phyloP scores from a whole-genome alignment of 2,113 vertebrate genomes.

The Chaetodon auriga region DNA sequence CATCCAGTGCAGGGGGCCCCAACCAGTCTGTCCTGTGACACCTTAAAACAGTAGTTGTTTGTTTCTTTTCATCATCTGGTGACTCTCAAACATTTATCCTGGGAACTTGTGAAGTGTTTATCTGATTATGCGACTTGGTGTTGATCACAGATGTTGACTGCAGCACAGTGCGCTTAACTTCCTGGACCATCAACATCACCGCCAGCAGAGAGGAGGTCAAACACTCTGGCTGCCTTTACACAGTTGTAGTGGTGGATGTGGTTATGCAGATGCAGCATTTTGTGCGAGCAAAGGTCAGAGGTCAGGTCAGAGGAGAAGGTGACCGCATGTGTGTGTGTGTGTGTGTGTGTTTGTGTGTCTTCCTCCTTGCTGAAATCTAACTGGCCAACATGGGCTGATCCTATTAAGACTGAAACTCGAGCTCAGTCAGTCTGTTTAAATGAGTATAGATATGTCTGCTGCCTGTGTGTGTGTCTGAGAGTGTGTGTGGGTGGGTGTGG shows the following conservation, averaged over 20 bases:
- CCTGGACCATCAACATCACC: background rate
- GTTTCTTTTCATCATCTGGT: background rate
- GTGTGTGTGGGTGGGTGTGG: background rate
- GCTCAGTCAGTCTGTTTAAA: conserved; percentile 60
- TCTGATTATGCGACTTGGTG: background rate
- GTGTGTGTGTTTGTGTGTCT: background rate
- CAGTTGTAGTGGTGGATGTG: conserved; percentile 18
- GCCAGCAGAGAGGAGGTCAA: conserved; percentile 22
- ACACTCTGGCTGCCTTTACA: background rate
- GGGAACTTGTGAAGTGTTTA: background rate
- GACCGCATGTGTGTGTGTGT: background rate
- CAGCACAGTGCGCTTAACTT: background rate
- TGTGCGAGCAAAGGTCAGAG: conserved; percentile 28
- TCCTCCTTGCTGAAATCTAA: conserved; percentile 52
- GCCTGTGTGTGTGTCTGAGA: background rate
- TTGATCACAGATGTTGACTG: conserved; percentile 11
- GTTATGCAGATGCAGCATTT: conserved; percentile 15
- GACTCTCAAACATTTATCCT: too few species aligned
- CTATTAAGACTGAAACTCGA: conserved; percentile 70
- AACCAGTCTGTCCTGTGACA: background rate
- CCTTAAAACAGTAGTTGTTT: background rate
- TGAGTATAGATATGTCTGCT: conserved; percentile 76
- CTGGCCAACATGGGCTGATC: conserved; percentile 58
- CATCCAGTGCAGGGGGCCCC: background rate
- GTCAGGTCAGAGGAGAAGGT: conserved; percentile 14